Percentiles rank a stretch among this genome's conserved stretches.
phyloP scores from a whole-genome alignment of 1,140 invertebrate species.

The Babylonia areolata region DNA sequence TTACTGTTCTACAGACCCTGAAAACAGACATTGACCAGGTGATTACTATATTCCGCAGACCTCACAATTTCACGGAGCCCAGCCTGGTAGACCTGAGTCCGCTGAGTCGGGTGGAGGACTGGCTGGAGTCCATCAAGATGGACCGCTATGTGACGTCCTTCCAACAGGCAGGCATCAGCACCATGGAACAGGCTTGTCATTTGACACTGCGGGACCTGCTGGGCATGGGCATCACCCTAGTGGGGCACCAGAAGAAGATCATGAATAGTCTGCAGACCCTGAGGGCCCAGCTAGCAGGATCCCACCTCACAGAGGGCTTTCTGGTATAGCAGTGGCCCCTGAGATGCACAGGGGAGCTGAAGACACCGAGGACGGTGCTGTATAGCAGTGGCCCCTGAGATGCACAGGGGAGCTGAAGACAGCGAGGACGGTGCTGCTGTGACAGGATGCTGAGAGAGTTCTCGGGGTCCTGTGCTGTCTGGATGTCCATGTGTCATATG shows the following conservation, averaged over 20 bases:
- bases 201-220: conserved; percentile 94
- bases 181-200: conserved; percentile 88
- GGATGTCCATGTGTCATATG: too few relatives aligned
- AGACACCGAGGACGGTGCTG: not conserved
- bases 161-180: conserved; percentile 88
- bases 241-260: conserved; percentile 99
- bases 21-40: too few relatives aligned
- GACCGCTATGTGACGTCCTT: conserved; percentile 95
- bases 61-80: conserved; percentile 88
- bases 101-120: conserved; percentile 94
- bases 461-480: too few relatives aligned
- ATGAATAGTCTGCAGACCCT: conserved; percentile 96
- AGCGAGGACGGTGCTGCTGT: not conserved
- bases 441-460: too few relatives aligned
- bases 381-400: not conserved
- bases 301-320: conserved; percentile 92
- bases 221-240: conserved; percentile 92
- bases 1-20: too few relatives aligned
- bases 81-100: conserved; percentile 92
- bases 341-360: not conserved
- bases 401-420: not conserved
- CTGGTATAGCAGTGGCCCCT: conserved; percentile 82
- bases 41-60: conserved; percentile 77
- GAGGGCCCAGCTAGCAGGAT: conserved; percentile 87
- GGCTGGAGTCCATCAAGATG: conserved; percentile 98